Percentiles rank a stretch among this genome's conserved stretches.
Conservation (phyloP, 2,888 invertebrate species). For the Mechanitis messenoides region DNA sequence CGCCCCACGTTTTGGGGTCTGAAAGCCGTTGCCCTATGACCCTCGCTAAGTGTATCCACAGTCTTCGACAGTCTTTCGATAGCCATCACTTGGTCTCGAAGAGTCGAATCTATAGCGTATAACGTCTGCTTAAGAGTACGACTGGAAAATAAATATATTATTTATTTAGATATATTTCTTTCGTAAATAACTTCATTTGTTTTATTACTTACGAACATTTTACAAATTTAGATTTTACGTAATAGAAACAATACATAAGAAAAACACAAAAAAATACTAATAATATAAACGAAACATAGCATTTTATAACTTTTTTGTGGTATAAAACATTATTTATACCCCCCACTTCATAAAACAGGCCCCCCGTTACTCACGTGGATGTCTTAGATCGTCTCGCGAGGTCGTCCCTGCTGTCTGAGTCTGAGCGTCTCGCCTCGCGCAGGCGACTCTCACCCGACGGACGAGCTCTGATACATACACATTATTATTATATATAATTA, state of each 20-base stretch:
- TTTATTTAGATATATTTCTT: not conserved
- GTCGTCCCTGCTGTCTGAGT: constrained; percentile 58
- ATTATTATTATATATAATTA: too few relatives aligned
- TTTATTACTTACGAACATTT: not conserved
- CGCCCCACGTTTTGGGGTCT: constrained; percentile 43
- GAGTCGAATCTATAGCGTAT: constrained; percentile 62
- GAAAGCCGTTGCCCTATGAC: constrained; percentile 35
- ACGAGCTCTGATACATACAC: not conserved
- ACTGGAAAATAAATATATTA: constrained; percentile 35
- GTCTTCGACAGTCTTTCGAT: constrained; percentile 55
- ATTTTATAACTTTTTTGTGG: too few relatives aligned
- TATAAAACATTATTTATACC: too few relatives aligned
- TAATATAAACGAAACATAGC: too few relatives aligned
- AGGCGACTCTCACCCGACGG: constrained; percentile 22
- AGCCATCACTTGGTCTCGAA: constrained; percentile 71
- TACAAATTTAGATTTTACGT: too few relatives aligned
- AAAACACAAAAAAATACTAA: too few relatives aligned
- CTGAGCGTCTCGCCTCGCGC: constrained; percentile 40
- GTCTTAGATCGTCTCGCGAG: constrained; percentile 49
- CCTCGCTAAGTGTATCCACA: constrained; percentile 45
- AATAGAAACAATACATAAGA: too few relatives aligned
- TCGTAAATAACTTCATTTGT: not conserved
- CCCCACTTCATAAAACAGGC: too few relatives aligned
- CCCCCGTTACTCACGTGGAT: constrained; percentile 46
- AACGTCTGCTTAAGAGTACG: constrained; percentile 69